Evolutionary conservation across 2,113 vertebrate genomes (phyloP).

Genomic region (Dinomys branickii): DNA sequence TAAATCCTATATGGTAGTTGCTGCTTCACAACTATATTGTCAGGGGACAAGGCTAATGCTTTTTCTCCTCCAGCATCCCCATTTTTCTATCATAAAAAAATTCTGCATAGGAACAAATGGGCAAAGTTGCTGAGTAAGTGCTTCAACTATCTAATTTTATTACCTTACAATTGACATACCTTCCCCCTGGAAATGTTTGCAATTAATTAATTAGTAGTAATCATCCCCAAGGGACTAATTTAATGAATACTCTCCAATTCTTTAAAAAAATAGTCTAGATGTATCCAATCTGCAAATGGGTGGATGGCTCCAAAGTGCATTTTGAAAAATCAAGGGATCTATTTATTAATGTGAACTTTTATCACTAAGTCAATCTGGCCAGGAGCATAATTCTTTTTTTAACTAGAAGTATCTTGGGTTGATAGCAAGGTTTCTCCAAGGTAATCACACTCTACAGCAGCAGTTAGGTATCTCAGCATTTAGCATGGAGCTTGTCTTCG

Average conservation of each 20-base stretch:
- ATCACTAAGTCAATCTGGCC: constrained; percentile 66
- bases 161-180: constrained; percentile 86
- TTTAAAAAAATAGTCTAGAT: constrained; percentile 56
- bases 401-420: constrained; percentile 33
- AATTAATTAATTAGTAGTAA: constrained; percentile 90
- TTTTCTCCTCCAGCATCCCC: constrained; percentile 32
- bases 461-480: background rate
- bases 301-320: constrained; percentile 39
- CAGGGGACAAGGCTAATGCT: constrained; percentile 64
- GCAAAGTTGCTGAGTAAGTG: constrained; percentile 85
- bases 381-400: constrained; percentile 60
- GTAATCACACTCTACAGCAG: background rate
- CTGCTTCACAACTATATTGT: constrained; percentile 53
- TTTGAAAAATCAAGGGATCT: constrained; percentile 62
- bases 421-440: constrained; percentile 56
- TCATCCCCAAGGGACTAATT: constrained; percentile 83
- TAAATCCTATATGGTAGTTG: constrained; percentile 53
- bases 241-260: constrained; percentile 80
- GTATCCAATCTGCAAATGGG: constrained; percentile 39
- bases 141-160: constrained; percentile 86
- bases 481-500: background rate
- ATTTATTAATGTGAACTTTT: constrained; percentile 43
- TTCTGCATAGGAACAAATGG: constrained; percentile 67
- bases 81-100: constrained; percentile 74
- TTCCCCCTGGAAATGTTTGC: constrained; percentile 85